phyloP scores from a whole-genome alignment of 64 coral and sea anemone species.

The Dendronephthya gigantea region DNA sequence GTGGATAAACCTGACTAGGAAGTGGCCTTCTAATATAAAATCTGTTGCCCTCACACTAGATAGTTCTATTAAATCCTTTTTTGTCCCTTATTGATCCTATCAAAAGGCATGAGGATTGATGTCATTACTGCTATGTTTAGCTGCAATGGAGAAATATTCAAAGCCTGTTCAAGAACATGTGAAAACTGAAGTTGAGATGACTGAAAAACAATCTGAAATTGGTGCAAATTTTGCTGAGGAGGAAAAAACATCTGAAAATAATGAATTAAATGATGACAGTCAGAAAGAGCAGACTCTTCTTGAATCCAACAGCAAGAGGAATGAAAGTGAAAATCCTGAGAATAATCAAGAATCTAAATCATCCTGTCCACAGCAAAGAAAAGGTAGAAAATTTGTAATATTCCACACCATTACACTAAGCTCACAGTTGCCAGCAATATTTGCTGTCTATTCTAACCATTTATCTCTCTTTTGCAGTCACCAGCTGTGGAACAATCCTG shows the following conservation, averaged over 20 bases:
- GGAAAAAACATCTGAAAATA: too few relatives aligned
- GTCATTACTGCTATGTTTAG: too few relatives aligned
- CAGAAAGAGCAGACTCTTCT: not conserved
- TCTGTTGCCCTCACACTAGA: too few relatives aligned
- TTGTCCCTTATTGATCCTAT: too few relatives aligned
- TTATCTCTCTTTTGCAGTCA: not conserved
- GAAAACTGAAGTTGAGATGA: not conserved
- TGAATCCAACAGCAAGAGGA: not conserved
- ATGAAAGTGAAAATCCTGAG: not conserved
- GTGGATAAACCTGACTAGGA: too few relatives aligned
- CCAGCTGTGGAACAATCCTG: not conserved
- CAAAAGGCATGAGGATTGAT: too few relatives aligned
- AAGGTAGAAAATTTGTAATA: too few relatives aligned
- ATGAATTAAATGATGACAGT: not conserved
- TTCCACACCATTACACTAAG: too few relatives aligned
- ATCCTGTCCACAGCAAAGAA: not conserved
- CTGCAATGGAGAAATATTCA: not conserved
- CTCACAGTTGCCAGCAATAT: too few relatives aligned
- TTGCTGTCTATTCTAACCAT: not conserved
- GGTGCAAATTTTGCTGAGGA: not conserved
- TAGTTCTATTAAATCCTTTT: too few relatives aligned
- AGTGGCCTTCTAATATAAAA: not conserved
- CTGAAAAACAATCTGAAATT: not conserved
- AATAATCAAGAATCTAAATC: not conserved
- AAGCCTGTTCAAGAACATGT: not conserved